Evolutionary conservation across 2,888 invertebrate genomes (phyloP).

Genomic region (Caenorhabditis drosophilae): DNA sequence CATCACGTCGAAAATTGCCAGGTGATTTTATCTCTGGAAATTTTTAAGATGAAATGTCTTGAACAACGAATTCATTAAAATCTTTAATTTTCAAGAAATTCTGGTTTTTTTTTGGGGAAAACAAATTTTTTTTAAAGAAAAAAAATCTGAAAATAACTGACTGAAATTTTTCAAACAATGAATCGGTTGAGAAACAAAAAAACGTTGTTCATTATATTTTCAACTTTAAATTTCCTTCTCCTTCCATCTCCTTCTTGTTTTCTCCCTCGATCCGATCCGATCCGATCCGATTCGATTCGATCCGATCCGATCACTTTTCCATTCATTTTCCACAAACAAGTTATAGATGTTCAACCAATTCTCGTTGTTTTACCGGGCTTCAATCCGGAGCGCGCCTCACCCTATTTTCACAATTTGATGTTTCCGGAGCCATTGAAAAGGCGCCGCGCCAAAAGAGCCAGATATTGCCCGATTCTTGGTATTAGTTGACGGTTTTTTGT

Average conservation of each 20-base stretch:
- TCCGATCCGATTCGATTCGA: no score
- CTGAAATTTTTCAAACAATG: background rate
- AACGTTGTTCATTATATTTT: no score
- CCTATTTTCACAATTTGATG: slow-evolving; percentile 44
- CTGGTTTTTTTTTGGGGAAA: background rate
- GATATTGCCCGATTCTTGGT: slow-evolving; percentile 52
- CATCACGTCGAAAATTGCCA: slow-evolving; percentile 42
- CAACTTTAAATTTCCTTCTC: background rate
- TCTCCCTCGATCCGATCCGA: no score
- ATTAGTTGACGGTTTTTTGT: background rate
- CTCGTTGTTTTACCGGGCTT: slow-evolving; percentile 47
- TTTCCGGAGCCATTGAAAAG: slow-evolving; percentile 45
- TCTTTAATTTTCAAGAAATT: background rate
- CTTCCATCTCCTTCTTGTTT: background rate
- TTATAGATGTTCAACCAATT: slow-evolving; percentile 50
- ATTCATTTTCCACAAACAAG: no score
- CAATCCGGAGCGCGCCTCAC: slow-evolving; percentile 37
- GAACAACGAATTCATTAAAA: background rate
- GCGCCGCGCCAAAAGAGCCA: slow-evolving; percentile 40
- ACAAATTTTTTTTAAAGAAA: no score
- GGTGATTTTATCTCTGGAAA: slow-evolving; percentile 22
- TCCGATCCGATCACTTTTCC: no score
- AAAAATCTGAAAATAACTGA: no score
- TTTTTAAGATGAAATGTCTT: background rate
- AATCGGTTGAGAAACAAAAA: no score